Conservation (phyloP, 35 echinoderm and acorn worm species). For the Eucidaris tribuloides region DNA sequence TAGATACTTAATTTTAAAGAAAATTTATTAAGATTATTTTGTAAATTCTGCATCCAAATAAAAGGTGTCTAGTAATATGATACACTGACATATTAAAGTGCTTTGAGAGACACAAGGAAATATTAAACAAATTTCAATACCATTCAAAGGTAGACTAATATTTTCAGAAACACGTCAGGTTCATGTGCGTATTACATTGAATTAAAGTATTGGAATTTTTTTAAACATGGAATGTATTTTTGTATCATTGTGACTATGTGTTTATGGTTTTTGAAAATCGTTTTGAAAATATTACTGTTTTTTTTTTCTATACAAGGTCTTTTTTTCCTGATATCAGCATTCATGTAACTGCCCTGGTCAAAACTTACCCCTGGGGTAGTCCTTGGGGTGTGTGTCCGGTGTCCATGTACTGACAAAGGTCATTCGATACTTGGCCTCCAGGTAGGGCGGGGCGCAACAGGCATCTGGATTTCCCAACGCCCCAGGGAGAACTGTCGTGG, state of each 20-base stretch:
- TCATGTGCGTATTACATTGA: not conserved
- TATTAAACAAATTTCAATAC: too few species aligned
- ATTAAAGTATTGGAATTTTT: not conserved
- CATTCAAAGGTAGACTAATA: too few species aligned
- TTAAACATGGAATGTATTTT: not conserved
- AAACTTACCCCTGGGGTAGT: conserved; percentile 75
- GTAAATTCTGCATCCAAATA: too few species aligned
- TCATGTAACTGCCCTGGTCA: too few species aligned
- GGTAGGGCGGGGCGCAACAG: not conserved
- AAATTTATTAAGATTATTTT: too few species aligned
- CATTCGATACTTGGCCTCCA: conserved; percentile 64
- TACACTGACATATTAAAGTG: too few species aligned
- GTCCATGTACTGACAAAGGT: conserved; percentile 76
- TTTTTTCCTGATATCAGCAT: not conserved
- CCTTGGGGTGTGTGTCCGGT: conserved; percentile 51
- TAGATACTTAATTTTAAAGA: too few species aligned
- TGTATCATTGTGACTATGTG: not conserved
- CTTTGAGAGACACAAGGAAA: too few species aligned
- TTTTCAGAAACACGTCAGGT: too few species aligned
- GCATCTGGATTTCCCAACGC: not conserved
- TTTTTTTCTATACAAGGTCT: not conserved
- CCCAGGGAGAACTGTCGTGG: not conserved
- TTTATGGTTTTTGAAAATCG: not conserved
- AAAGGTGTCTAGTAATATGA: too few species aligned
- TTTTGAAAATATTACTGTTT: not conserved